phyloP scores from a whole-genome alignment of 2,888 invertebrate genomes.

The Prenolepis imparis region DNA sequence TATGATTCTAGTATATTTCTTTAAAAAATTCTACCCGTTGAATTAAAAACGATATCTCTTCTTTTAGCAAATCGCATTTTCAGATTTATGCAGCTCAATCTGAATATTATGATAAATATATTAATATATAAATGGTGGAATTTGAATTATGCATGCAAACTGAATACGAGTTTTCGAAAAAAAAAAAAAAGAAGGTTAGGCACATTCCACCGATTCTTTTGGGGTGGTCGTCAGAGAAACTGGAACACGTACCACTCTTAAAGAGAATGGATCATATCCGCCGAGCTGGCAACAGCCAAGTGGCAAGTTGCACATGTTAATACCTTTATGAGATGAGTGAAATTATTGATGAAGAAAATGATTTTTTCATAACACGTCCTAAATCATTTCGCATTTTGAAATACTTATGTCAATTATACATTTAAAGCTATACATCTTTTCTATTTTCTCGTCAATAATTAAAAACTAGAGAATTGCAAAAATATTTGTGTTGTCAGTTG shows the following conservation, averaged over 20 bases:
- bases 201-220: conserved; percentile 57
- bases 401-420: background rate
- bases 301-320: conserved; percentile 36
- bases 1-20: background rate
- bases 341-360: background rate
- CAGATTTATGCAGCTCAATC: background rate
- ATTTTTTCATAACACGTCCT: background rate
- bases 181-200: conserved; percentile 42
- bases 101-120: conserved; percentile 36
- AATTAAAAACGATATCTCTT: background rate
- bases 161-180: conserved; percentile 17
- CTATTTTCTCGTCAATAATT: conserved; percentile 13
- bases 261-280: conserved; percentile 64
- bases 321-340: conserved; percentile 34
- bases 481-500: background rate
- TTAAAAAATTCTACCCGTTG: background rate
- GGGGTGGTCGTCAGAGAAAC: conserved; percentile 50
- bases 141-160: conserved; percentile 43
- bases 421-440: background rate
- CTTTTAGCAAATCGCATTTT: background rate
- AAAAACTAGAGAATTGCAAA: background rate
- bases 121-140: conserved; percentile 30
- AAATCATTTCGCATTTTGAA: background rate
- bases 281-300: conserved; percentile 44
- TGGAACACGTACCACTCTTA: conserved; percentile 60